Base-by-base conservation (phyloP, 1,140 invertebrate species). In the Drosophila subobscura region DNA sequence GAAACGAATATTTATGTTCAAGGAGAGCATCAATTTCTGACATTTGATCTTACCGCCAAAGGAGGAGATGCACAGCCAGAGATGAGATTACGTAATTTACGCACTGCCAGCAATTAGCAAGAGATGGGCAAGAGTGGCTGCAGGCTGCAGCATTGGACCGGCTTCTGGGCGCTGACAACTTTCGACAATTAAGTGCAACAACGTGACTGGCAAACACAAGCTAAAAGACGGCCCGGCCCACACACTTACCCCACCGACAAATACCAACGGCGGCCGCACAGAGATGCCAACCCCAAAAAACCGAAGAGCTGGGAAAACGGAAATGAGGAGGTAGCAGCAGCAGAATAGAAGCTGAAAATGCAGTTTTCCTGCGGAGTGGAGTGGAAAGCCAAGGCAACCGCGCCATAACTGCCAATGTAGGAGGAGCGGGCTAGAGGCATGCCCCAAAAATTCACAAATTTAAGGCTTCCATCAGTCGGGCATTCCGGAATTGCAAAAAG, bases 141-240 rank as follows among this genome's bases (percentile, higher is more conserved):
- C 8, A n/a, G 8, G 41, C 65, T 41, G 8, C 61, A 40, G 57
- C 10, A 0, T 14, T 14, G 55, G 16, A 58, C 44, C 10, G 4
- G 10, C 40, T 51, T 14, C 23, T 20, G 12, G 41, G 25, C 40
- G 68, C 71, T 66, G 60, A 75, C 72, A 75, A 75, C 72, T 75
- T 75, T 76, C 50, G 72, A 75, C 72, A 75, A 75, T 75, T 75
- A 75, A 75, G 72, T 75, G 72, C 72, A 75, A 75, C 72, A 75
- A 75, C 72, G 72, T 75, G 72, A 75, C 72, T 55, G 60, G 72
- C 55, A 75, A 75, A 75, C 72, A 66, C 72, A 75, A 75, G 67
- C 54, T 67, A 54, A n/a, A 54, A 46, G 37, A 37, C 47, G 29
- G 16, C 33, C 46, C 16, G 6, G 0, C 6, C 1, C 27, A 7